phyloP scores from a whole-genome alignment of 2,797 vertebrate genomes.

The Acipenser transmontanus region DNA sequence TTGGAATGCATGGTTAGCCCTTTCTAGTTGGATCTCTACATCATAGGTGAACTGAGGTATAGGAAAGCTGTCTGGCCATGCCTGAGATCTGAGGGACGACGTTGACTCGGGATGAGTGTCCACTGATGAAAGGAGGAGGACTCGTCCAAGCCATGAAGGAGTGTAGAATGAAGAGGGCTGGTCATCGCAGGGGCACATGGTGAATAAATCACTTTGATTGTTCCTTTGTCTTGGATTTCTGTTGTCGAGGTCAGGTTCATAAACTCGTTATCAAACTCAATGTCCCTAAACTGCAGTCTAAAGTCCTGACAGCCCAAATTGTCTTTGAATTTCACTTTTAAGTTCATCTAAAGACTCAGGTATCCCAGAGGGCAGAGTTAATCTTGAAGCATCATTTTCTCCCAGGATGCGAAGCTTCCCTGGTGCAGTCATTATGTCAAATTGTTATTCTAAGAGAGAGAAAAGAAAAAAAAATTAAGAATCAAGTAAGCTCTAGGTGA shows the following conservation, averaged over 20 bases:
- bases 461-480: too few species aligned
- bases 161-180: background rate
- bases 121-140: conserved; percentile 2
- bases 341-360: conserved; percentile 7
- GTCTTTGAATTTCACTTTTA: conserved; percentile 9
- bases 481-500: too few species aligned
- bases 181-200: background rate
- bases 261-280: conserved; percentile 21
- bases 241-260: conserved; percentile 21
- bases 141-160: background rate
- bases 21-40: conserved; percentile 11
- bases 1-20: background rate
- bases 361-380: conserved; percentile 9
- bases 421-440: background rate
- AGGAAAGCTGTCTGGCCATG: conserved; percentile 5
- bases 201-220: conserved; percentile 24
- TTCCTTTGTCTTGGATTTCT: conserved; percentile 24
- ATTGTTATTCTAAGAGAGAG: conserved; percentile 7
- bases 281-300: conserved; percentile 24
- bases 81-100: conserved; percentile 10
- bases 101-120: conserved; percentile 14
- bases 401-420: conserved; percentile 6
- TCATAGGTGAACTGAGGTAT: conserved; percentile 7
- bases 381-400: conserved; percentile 1
- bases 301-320: conserved; percentile 14